Conservation (phyloP, 2,888 invertebrate species). For the Drosophila paucipuncta region DNA sequence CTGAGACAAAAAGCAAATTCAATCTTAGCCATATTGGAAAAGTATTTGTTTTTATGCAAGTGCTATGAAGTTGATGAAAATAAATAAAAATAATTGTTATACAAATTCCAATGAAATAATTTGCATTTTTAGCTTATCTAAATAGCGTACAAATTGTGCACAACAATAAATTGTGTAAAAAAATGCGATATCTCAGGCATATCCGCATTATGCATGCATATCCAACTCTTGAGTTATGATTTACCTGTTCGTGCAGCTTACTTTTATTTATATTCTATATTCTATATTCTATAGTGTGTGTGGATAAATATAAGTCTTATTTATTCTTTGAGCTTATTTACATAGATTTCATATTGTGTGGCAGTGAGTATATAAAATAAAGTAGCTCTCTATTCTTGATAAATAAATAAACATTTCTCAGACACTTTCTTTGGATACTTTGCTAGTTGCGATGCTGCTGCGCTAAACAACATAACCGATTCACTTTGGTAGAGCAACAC, state of each 20-base stretch:
- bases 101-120: background rate
- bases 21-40: background rate
- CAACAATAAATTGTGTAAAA: background rate
- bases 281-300: background rate
- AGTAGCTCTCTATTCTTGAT: constrained; percentile 31
- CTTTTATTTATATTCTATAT: background rate
- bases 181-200: background rate
- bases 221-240: constrained; percentile 29
- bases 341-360: constrained; percentile 16
- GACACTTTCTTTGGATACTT: constrained; percentile 23
- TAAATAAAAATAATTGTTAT: background rate
- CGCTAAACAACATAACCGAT: constrained; percentile 40
- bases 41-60: too few species aligned
- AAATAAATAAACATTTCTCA: constrained; percentile 46
- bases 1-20: background rate
- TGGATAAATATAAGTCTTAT: constrained; percentile 2
- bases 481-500: constrained; percentile 21
- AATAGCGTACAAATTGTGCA: background rate
- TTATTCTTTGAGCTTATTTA: constrained; percentile 14
- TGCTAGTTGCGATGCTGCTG: constrained; percentile 24
- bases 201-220: background rate
- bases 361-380: constrained; percentile 9
- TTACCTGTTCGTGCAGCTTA: constrained; percentile 16
- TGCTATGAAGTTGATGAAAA: too few species aligned
- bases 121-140: background rate